These are phyloP conservation scores for Megaceryle maxima DNA, from an alignment of 2,113 vertebrate genomes.

Conservation along the genomic window DNA sequence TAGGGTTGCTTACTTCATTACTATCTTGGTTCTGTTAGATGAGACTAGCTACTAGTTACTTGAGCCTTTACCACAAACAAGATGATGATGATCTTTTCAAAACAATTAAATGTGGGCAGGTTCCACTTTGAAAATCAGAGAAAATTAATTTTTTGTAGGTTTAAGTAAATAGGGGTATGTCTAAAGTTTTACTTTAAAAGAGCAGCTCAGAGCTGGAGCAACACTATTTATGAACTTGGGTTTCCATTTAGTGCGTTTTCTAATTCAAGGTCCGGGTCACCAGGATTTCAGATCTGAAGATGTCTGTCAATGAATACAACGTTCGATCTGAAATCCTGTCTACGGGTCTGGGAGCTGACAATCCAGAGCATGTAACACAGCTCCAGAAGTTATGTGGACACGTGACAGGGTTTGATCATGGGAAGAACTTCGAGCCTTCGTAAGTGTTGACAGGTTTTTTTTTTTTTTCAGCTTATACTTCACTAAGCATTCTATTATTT, in stretches of 20 bases:
- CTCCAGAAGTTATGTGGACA: constrained; percentile 69
- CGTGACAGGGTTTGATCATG: neutral
- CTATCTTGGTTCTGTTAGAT: neutral
- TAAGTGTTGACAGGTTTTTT: constrained; percentile 46
- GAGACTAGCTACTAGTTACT: neutral
- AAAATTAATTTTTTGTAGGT: neutral
- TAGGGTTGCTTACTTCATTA: neutral
- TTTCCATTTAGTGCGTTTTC: neutral
- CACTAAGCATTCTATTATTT: neutral
- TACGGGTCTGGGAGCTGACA: constrained; percentile 82
- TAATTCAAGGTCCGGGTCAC: constrained; percentile 80
- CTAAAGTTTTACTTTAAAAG: neutral
- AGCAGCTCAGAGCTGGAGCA: neutral
- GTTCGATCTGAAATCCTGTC: constrained; percentile 85
- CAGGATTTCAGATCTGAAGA: constrained; percentile 74
- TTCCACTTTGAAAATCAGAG: neutral
- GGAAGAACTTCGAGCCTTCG: neutral
- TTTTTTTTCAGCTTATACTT: neutral
- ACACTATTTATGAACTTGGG: neutral
- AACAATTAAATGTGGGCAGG: neutral
- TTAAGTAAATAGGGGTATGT: rapidly evolving
- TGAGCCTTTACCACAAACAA: neutral
- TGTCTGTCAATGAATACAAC: constrained; percentile 82
- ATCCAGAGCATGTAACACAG: constrained; percentile 79
- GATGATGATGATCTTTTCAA: neutral